Evolutionary conservation across 2,797 vertebrate genomes (phyloP), one percentile per base, ranked within the genome.

Genomic region (Enteromius viviparus): DNA sequence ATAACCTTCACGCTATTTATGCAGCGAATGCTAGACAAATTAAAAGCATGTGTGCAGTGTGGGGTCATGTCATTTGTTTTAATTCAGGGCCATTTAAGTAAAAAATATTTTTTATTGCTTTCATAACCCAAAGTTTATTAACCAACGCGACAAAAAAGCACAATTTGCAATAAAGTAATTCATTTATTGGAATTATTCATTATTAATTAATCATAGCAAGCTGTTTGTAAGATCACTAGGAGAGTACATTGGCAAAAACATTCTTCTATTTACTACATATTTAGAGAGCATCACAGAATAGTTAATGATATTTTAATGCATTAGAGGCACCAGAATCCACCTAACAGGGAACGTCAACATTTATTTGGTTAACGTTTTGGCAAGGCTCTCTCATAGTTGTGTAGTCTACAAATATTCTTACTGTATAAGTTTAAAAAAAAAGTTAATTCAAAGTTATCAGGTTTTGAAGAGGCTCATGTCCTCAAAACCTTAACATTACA

Each of bases 1-100:
- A 26, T 19, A 76, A 76, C 23, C 15, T 55, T 7, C 4, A 23
- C 15, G 14, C 65, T 75, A 74, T 53, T 81, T 65, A 74, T 82
- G 21, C 1, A 58, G 55, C 12, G 45, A 58, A n/a, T 21, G 26
- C 17, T 64, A 34, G 37, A 17, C 12, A 8, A 75, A 60, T 49
- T 69, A 77, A 69, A 69, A 55, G 26, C 37, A 45, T 49, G 21
- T 34, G 19, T 4, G 26, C 71, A 76, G 2, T 17, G 34, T 76
- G 60, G 23, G 2, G 5, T 68, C 15, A 9, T 55, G 14, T 65
- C 5, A 65, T 47, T 34, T 53, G 10, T 53, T 81, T 78, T 77
- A n/a, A n/a, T 66, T 45, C 10, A 45, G 42, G 9, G 10, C 42
- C 0, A 45, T 40, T 40, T 40, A 11, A 45, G 42, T 3, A 14